Evolutionary conservation across 1,140 invertebrate genomes (phyloP).

Genomic region (Goniozus legneri): DNA sequence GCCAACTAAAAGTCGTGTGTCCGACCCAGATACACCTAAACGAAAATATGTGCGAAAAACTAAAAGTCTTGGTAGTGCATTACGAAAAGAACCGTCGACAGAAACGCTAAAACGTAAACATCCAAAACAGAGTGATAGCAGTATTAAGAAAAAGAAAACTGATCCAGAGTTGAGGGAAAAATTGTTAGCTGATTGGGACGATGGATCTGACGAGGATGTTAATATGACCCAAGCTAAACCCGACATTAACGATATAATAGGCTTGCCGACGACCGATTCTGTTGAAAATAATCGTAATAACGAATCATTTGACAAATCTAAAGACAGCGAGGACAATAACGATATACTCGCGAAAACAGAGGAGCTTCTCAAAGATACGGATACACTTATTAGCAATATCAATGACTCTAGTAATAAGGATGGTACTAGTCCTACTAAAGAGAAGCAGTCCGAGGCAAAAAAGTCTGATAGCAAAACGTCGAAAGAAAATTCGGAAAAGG

Average conservation of each 20-base stretch:
- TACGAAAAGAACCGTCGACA: conserved; percentile 21
- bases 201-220: conserved; percentile 38
- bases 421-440: conserved; percentile 9
- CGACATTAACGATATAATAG: conserved; percentile 26
- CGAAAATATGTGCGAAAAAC: conserved; percentile 47
- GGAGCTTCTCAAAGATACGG: conserved; percentile 41
- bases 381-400: conserved; percentile 7
- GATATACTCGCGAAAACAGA: conserved; percentile 35
- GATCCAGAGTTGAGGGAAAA: conserved; percentile 45
- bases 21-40: conserved; percentile 46
- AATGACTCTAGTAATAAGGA: conserved; percentile 7
- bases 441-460: conserved; percentile 8
- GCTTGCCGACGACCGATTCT: conserved; percentile 9
- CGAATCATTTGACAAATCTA: conserved; percentile 37
- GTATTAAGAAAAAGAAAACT: conserved; percentile 44
- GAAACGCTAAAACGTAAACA: conserved; percentile 41
- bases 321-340: conserved; percentile 13
- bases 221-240: conserved; percentile 15
- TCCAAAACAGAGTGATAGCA: conserved; percentile 34
- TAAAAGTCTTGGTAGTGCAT: conserved; percentile 31
- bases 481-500: conserved; percentile 28
- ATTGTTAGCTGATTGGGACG: conserved; percentile 52
- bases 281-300: conserved; percentile 36
- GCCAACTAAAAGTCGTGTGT: conserved; percentile 21
- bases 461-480: conserved; percentile 23